Base-by-base conservation (phyloP, 2,888 invertebrate species). In the Synergus itoensis region DNA sequence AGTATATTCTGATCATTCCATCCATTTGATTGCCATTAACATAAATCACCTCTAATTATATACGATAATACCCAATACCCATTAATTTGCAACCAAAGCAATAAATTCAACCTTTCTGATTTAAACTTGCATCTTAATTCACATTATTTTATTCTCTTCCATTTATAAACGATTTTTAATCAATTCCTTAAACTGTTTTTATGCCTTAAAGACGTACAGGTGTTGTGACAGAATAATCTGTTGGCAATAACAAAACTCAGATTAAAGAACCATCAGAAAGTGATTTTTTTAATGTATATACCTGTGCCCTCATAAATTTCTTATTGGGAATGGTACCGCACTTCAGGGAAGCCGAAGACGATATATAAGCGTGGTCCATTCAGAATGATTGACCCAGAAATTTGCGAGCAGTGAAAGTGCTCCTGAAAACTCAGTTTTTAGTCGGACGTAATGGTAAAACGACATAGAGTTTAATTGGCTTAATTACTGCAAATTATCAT, bases 371-470 rank as follows among this genome's bases (percentile, higher is more conserved):
- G 82, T 87, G 89, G 87, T 89, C 89, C 89, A 88, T 87, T 82
- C 86, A 87, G 88, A 89, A 89, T 88, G 86, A 87, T 88, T 87
- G 90, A 90, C 89, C 90, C 89, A 91, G 90, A 91, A 88, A 88
- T 87, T 89, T 81, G 84, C 83, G 80, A 83, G 83, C 88, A 90
- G 91, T 91, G 91, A 91, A 91, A 91, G 91, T 91, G 86, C 85
- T 82, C 79, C 82, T 80, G 82, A 85, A 86, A 85, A 84, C 84
- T 83, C 73, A 80, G 85, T 85, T 84, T 86, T 80, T 81, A 81
- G 60, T 82, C 85, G 78, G 83, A 81, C 78, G 69, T 81, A 75
- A 89, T 88, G 88, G 88, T 87, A 85, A 88, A 84, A 80, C 40
- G 48, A 82, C 60, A 64, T 9, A 76, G 18, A 67, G 28, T 77